Percentiles rank a stretch among this genome's conserved stretches.
Conservation (phyloP, 1,140 invertebrate genomes). For the Drosophila orena region DNA sequence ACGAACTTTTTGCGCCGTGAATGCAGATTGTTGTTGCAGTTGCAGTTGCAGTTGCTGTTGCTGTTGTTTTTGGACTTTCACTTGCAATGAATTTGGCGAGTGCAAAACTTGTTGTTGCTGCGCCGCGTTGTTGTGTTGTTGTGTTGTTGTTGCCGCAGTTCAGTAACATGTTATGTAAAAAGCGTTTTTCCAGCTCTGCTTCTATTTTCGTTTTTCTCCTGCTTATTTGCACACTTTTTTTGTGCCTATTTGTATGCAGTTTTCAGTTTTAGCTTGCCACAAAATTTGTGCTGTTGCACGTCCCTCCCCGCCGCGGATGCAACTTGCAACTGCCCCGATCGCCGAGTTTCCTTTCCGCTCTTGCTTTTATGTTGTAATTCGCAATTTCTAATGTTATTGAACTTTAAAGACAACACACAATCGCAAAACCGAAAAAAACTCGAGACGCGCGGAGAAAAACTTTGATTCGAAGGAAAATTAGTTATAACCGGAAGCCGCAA, state of each 20-base stretch:
- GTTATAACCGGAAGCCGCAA: conserved; percentile 74
- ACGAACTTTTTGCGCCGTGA: conserved; percentile 79
- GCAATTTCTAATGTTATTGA: conserved; percentile 82
- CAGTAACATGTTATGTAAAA: conserved; percentile 85
- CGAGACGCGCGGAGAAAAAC: conserved; percentile 33
- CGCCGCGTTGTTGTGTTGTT: conserved; percentile 18
- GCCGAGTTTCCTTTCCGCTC: conserved; percentile 48
- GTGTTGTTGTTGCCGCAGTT: conserved; percentile 72
- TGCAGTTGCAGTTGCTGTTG: conserved; percentile 20
- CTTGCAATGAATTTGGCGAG: conserved; percentile 80
- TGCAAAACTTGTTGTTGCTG: conserved; percentile 67
- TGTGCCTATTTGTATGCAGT: conserved; percentile 33
- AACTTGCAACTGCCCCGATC: conserved; percentile 52
- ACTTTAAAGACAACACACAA: conserved; percentile 66
- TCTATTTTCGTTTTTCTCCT: conserved; percentile 45
- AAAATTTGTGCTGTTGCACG: conserved; percentile 40
- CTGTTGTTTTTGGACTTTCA: conserved; percentile 73
- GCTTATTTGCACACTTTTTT: conserved; percentile 24
- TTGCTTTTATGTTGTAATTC: conserved; percentile 68
- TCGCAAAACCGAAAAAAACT: not conserved
- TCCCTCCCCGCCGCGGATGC: conserved; percentile 38
- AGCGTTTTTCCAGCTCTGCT: conserved; percentile 79
- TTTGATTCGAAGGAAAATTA: conserved; percentile 69
- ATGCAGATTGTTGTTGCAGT: conserved; percentile 37
- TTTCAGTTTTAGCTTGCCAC: conserved; percentile 47